phyloP scores from a whole-genome alignment of 2,797 vertebrate genomes.

The Nannoperca obscura region DNA sequence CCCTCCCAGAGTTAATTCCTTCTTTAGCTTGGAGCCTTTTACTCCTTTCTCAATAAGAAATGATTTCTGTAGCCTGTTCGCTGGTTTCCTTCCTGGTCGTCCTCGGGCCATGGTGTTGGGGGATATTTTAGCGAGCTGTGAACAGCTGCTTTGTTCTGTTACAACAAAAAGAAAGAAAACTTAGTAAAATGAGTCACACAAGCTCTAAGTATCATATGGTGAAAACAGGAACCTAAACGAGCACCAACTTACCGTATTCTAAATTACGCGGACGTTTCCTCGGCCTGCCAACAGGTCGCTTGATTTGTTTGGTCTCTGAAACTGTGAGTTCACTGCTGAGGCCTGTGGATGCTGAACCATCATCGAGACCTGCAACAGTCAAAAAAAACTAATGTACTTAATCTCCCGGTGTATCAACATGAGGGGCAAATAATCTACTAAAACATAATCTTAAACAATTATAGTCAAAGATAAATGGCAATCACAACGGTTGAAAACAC shows the following conservation, averaged over 20 bases:
- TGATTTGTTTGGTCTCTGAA: slow-evolving; percentile 78
- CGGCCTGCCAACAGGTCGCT: slow-evolving; percentile 76
- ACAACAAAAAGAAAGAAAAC: slow-evolving; percentile 25
- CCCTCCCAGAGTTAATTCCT: slow-evolving; percentile 77
- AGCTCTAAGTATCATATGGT: background rate
- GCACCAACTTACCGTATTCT: slow-evolving; percentile 84
- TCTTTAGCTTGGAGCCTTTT: slow-evolving; percentile 70
- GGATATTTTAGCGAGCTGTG: slow-evolving; percentile 78
- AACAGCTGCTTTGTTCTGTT: slow-evolving; percentile 86
- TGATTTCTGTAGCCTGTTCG: slow-evolving; percentile 80
- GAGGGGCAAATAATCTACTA: background rate
- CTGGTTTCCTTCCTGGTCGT: slow-evolving; percentile 81
- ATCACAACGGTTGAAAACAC: background rate
- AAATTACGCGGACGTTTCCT: slow-evolving; percentile 83
- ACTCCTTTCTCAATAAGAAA: slow-evolving; percentile 78
- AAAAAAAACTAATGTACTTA: background rate
- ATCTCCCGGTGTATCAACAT: background rate
- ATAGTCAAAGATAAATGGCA: background rate
- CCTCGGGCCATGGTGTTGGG: slow-evolving; percentile 80
- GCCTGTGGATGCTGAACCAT: slow-evolving; percentile 86
- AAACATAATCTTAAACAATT: background rate
- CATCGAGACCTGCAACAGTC: slow-evolving; percentile 82
- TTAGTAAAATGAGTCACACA: background rate
- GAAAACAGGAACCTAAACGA: slow-evolving; percentile 5
- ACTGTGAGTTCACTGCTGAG: slow-evolving; percentile 85